Evolutionary conservation across 2,888 invertebrate genomes (phyloP), one percentile per base, ranked within the genome.

Genomic region (Scrobipalpa atriplicella): DNA sequence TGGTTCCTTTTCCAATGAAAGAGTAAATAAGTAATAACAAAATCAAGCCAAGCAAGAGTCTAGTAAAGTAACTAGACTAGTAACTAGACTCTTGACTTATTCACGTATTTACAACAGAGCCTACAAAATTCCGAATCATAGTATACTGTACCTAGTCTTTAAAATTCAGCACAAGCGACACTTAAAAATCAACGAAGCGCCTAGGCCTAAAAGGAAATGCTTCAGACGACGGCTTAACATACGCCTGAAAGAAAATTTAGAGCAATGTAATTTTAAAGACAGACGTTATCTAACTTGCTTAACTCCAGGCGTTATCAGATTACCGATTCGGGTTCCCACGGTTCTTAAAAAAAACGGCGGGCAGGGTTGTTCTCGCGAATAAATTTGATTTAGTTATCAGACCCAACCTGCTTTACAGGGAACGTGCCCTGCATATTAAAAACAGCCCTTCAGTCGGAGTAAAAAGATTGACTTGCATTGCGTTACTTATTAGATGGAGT

Each of bases 331-430:
- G 41, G 61, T 64, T 64, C 67, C 51, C 64, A 52, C 39, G 52
- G 41, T 41, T 56, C 52, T 66, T 58, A 64, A 61, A 67, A n/a
- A 67, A 67, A 64, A 67, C 58, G 58, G 43, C 58, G 38, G 38
- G 18, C 66, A 71, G 70, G 70, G 75, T 75, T 78, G 78, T 79
- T 79, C 75, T 74, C 73, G 67, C 72, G 84, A 86, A 85, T 86
- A 86, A 83, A 86, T 86, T 86, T 85, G 84, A 87, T 86, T 87
- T 82, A 84, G 83, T 85, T 84, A 86, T 84, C 84, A 84, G 78
- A 76, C 81, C 81, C 79, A 79, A 83, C 82, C 80, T 81, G 83
- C 75, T 83, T 82, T 76, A 76, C 73, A 78, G 74, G 77, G 73
- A 78, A 83, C 79, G 82, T 82, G 85, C 78, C 84, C 83, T 78